Evolutionary conservation across 92 coral and sea anemone species (phyloP).

Genomic region (Siderastrea radians): DNA sequence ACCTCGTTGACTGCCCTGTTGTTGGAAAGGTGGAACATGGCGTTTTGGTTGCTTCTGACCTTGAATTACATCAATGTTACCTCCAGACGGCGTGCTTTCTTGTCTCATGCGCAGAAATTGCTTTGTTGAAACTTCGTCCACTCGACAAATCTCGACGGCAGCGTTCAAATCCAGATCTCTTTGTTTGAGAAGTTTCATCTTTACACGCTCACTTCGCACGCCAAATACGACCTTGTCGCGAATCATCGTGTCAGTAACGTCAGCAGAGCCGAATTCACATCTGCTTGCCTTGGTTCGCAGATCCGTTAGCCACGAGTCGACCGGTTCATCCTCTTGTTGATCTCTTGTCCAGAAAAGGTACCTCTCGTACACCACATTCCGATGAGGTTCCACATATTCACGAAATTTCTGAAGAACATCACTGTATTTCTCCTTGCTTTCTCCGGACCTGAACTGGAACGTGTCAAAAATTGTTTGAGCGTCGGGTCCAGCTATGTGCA

Average conservation of each 20-base stretch:
- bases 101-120: not conserved
- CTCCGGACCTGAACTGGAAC: not conserved
- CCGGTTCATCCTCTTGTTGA: not conserved
- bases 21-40: not conserved
- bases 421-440: conserved; percentile 2
- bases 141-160: conserved; percentile 16
- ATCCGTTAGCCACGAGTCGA: not conserved
- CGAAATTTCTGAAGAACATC: conserved; percentile 4
- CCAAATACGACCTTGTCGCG: not conserved
- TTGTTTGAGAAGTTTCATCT: not conserved
- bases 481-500: conserved; percentile 12
- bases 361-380: not conserved
- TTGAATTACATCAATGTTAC: conserved; percentile 5
- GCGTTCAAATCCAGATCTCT: not conserved
- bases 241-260: not conserved
- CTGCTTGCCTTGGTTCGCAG: not conserved
- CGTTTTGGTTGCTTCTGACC: conserved; percentile 1
- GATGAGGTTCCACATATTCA: conserved; percentile 10
- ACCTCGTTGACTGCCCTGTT: not conserved
- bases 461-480: conserved; percentile 12
- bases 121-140: not conserved
- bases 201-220: not conserved
- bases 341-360: conserved; percentile 4
- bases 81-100: not conserved
- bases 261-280: not conserved